A percentile compares a stretch with the other conserved stretches of the same genome.
Evolutionary conservation across 2,888 invertebrate genomes (phyloP).

Genomic region (Drosophila affinis): DNA sequence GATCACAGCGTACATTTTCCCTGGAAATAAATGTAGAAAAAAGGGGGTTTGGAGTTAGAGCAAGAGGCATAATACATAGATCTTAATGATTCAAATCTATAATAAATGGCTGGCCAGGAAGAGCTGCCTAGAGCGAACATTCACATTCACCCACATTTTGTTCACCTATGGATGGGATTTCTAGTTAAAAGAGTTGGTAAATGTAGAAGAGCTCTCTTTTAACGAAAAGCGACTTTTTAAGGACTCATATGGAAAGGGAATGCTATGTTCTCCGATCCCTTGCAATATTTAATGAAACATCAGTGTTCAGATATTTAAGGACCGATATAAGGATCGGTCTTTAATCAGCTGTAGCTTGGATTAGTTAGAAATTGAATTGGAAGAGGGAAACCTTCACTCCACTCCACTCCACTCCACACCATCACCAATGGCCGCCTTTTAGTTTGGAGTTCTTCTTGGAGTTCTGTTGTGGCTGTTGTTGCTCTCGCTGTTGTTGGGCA

Average conservation of each 20-base stretch:
- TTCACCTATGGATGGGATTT: too few species aligned
- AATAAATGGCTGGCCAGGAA: conserved; percentile 2
- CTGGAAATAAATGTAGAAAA: conserved; percentile 84
- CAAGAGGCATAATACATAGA: neutral
- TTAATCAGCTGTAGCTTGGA: conserved; percentile 36
- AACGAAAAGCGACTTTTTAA: too few species aligned
- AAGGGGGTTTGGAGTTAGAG: neutral
- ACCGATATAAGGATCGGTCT: neutral
- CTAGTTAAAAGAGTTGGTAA: too few species aligned
- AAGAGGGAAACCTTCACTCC: conserved; percentile 32
- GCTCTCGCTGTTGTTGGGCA: conserved; percentile 4
- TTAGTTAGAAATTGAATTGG: conserved; percentile 43
- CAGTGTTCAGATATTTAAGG: neutral
- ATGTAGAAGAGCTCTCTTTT: too few species aligned
- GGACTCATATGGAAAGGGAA: too few species aligned
- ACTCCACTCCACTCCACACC: neutral
- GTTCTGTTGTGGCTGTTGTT: conserved; percentile 10
- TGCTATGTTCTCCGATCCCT: too few species aligned
- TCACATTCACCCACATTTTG: too few species aligned
- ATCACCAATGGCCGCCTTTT: conserved; percentile 39
- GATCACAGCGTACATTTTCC: conserved; percentile 95
- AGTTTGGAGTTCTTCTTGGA: conserved; percentile 38
- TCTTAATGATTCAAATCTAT: neutral
- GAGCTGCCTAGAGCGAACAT: too few species aligned
- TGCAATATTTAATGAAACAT: too few species aligned